Percentiles rank a stretch among this genome's conserved stretches.
phyloP scores from a whole-genome alignment of 2,888 invertebrate species.

The Parochlus steinenii region DNA sequence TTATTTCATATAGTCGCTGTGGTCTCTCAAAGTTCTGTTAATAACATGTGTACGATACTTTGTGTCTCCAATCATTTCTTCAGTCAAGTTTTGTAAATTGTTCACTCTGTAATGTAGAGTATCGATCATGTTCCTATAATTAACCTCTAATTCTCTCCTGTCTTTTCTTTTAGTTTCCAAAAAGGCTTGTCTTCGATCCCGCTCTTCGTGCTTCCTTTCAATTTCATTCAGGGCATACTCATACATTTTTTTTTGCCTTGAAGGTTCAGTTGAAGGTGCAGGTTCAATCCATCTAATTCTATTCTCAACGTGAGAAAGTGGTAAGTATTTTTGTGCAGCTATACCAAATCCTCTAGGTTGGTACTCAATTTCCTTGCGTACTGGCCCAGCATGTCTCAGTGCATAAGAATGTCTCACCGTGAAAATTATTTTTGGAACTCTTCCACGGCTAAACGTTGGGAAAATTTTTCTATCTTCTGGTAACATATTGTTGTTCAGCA shows the following conservation, averaged over 20 bases:
- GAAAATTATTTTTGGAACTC: background rate
- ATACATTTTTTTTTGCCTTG: conserved; percentile 6
- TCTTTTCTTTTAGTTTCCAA: background rate
- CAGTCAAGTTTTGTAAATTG: background rate
- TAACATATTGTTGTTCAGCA: too few relatives aligned
- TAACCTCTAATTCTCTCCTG: background rate
- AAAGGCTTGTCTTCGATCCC: background rate
- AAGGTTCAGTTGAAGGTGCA: background rate
- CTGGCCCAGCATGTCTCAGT: conserved; percentile 2
- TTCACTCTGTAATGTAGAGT: background rate
- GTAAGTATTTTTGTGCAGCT: conserved; percentile 6
- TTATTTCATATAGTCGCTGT: background rate
- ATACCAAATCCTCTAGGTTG: conserved; percentile 6
- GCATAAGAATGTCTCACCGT: conserved; percentile 7
- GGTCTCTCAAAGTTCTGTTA: background rate
- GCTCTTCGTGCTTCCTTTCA: background rate
- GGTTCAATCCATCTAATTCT: background rate
- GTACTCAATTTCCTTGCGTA: conserved; percentile 5
- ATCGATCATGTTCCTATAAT: background rate
- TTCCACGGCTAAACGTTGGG: conserved; percentile 11
- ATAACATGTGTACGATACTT: conserved; percentile 6
- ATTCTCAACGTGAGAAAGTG: conserved; percentile 8
- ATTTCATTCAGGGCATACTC: conserved; percentile 2
- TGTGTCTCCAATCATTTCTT: conserved; percentile 1
- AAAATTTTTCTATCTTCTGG: conserved; percentile 5